These are phyloP conservation scores for Poecilia latipinna DNA, from an alignment of 2,113 vertebrate species.

Conservation along the genomic window DNA sequence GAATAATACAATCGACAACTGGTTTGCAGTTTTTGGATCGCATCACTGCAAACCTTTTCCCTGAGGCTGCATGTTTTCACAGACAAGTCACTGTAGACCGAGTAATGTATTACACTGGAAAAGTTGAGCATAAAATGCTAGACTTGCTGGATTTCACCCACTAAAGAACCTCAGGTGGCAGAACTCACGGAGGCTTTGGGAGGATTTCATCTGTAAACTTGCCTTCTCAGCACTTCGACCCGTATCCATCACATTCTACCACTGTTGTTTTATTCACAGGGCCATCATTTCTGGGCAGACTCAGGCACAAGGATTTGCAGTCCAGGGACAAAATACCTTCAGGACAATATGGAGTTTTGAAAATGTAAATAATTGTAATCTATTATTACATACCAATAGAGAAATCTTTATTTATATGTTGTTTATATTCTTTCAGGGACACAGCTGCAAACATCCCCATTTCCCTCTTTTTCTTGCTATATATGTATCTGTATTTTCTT, in stretches of 20 bases:
- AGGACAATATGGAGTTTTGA: neutral
- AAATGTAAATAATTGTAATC: neutral
- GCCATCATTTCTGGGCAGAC: neutral
- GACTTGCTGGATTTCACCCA: slow-evolving; percentile 61
- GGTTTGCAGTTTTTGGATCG: slow-evolving; percentile 13
- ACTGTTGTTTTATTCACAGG: slow-evolving; percentile 8
- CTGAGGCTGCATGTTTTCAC: slow-evolving; percentile 26
- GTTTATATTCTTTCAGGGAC: slow-evolving; percentile 19
- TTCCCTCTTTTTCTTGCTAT: slow-evolving; percentile 1
- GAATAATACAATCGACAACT: slow-evolving; percentile 26
- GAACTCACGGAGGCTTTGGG: slow-evolving; percentile 41
- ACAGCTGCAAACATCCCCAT: slow-evolving; percentile 1
- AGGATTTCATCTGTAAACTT: slow-evolving; percentile 50
- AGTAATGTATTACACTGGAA: slow-evolving; percentile 43
- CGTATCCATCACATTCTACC: slow-evolving; percentile 27
- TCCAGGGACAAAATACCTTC: neutral
- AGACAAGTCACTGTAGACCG: slow-evolving; percentile 38
- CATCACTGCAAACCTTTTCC: slow-evolving; percentile 22
- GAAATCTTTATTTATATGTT: neutral
- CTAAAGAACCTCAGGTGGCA: slow-evolving; percentile 50
- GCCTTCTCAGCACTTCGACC: slow-evolving; percentile 48
- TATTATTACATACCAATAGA: neutral
- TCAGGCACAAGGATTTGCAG: neutral
- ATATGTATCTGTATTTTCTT: slow-evolving; percentile 14
- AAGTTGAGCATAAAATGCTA: slow-evolving; percentile 52